Base-by-base conservation (phyloP, 2,113 vertebrate species). In the Himantopus leucocephalus region DNA sequence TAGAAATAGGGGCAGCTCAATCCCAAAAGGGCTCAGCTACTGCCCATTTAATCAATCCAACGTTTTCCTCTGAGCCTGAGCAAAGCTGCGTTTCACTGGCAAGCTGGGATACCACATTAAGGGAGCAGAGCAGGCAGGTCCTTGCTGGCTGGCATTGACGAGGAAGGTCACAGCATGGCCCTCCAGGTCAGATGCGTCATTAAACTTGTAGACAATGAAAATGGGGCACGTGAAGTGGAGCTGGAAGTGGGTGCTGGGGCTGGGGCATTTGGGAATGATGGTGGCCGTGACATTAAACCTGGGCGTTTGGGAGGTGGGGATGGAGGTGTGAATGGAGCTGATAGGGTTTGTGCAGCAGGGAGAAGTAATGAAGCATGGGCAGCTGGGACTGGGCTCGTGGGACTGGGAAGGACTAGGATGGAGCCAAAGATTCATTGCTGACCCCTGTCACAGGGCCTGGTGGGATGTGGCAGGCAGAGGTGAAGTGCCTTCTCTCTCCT, bases 101-200 rank as follows among this genome's bases (percentile, higher is more conserved):
- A 12, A 75, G 29, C 29, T 75, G 43, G 20, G 43, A 75, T 29
- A 8, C 3, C 27, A 14, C 13, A 1, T 47, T 76, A 62, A 48
- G 3, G 9, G 41, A 85, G 18, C 26, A 75, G 35, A 32, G 29
- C 26, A 14, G 14, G 47, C 41, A 48, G 30, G 55, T 72, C 30
- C 39, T 68, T 76, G 58, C 12, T 39, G n/a, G 14, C 12, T 70
- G 37, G 21, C 6, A 20, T 68, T 16, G 9, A 45, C 2, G 8
- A 7, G 2, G 34, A 85, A 79, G 74, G 66, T 56, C 62, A 63
- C 39, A 79, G 26, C 3, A 1, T 35, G 29, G 15, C 27, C 12
- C 7, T n/a, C 9, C 4, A 5, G 14, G n/a, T 23, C 0, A 1
- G 39, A n/a, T 11, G 12, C 4, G 0, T 76, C 56, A 30, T 55